Base-by-base conservation (phyloP, 1,140 invertebrate species). In the Maconellicoccus hirsutus region DNA sequence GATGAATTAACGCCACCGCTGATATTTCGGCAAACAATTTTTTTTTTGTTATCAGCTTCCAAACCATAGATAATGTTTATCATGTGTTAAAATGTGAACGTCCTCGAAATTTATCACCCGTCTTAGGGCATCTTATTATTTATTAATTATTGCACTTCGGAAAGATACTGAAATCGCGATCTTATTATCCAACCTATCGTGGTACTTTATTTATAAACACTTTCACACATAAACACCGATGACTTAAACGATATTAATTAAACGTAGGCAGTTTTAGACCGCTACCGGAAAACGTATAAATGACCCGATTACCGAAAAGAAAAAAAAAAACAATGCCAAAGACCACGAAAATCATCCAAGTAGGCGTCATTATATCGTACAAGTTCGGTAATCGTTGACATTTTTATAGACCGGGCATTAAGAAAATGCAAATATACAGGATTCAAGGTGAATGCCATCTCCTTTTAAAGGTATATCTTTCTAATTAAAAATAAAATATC, bases 401-500 rank as follows among this genome's bases (percentile, higher is more conserved):
- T 52, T 52, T 52, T 52, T 52, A 52, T 52, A 52, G 42, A 52
- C 42, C 42, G 4, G 42, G n/a, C n/a, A 52, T 33, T 33, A 33
- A 33, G 29, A 33, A 12, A 33, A 33, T 33, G 29, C 10, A 52
- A 19, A 14, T 52, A 16, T 19, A 19, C 42, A 19, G 4, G n/a
- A 16, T 52, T 52, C 42, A 52, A 52, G 42, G 42, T 16, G 2
- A 52, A 52, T 52, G 42, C 12, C n/a, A 52, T 52, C 42, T 52
- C 42, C 42, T 52, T 52, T 52, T 52, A 52, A 19, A 52, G 42
- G 42, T 19, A 52, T 8, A 8, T 52, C 42, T 3, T 52, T 33
- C 29, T 52, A 52, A 52, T 52, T 52, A 52, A 52, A 52, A 52
- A 52, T 52, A 52, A 52, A 52, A 52, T 52, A 52, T 19, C 42